Percentiles rank a stretch among this genome's conserved stretches.
phyloP scores from a whole-genome alignment of 2,888 invertebrate species.

The Parnassius mnemosyne region DNA sequence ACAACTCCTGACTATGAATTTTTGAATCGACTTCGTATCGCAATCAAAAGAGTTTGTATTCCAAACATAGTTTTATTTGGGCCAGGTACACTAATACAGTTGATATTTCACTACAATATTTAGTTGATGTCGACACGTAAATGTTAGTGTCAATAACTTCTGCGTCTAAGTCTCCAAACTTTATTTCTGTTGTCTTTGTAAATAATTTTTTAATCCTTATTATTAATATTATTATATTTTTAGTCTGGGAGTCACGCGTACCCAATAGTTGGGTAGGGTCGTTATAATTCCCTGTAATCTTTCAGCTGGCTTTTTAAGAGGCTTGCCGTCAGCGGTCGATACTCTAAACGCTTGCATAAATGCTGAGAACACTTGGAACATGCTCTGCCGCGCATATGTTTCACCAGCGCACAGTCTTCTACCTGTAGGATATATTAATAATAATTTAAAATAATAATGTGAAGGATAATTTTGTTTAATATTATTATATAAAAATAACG shows the following conservation, averaged over 20 bases:
- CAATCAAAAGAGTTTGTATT: too few relatives aligned
- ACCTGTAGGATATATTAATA: conserved; percentile 59
- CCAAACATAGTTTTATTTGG: too few relatives aligned
- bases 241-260: conserved; percentile 66
- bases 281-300: conserved; percentile 80
- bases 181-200: too few relatives aligned
- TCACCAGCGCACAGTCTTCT: conserved; percentile 86
- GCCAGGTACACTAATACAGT: too few relatives aligned
- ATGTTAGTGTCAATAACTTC: too few relatives aligned
- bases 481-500: not conserved
- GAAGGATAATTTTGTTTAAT: not conserved
- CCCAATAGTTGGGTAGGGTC: conserved; percentile 81
- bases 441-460: not conserved
- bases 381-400: conserved; percentile 83
- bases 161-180: too few relatives aligned
- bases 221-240: not conserved
- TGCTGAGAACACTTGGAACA: conserved; percentile 81
- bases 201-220: too few relatives aligned
- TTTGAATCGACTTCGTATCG: too few relatives aligned
- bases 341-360: conserved; percentile 84
- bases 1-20: too few relatives aligned
- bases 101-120: too few relatives aligned
- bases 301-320: conserved; percentile 44
- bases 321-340: conserved; percentile 72
- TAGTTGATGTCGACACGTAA: too few relatives aligned